A percentile compares a stretch with the other conserved stretches of the same genome.
These are phyloP conservation scores for Anoplolepis gracilipes DNA, from an alignment of 1,140 invertebrate species.

Conservation along the genomic window DNA sequence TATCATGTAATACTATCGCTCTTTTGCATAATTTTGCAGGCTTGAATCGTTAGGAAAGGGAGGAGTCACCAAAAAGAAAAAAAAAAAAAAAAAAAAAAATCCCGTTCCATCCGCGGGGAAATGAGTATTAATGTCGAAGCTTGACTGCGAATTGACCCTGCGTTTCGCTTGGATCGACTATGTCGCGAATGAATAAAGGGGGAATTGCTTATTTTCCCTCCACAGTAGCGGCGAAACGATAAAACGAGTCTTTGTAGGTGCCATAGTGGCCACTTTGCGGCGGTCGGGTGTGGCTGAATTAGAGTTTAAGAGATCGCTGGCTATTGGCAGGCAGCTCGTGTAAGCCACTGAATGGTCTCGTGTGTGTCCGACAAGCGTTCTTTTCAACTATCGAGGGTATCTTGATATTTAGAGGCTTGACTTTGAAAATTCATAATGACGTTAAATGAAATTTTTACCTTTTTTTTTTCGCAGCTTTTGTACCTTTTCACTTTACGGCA, in stretches of 20 bases:
- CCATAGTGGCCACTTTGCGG: slow-evolving; percentile 62
- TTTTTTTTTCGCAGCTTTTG: neutral
- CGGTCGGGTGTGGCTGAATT: slow-evolving; percentile 63
- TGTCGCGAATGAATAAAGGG: slow-evolving; percentile 61
- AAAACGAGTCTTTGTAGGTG: slow-evolving; percentile 65
- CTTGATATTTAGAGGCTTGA: neutral
- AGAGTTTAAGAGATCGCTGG: slow-evolving; percentile 74
- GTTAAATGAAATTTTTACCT: neutral
- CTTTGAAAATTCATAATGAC: neutral
- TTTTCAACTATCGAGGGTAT: neutral
- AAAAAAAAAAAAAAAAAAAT: neutral
- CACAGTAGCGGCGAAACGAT: slow-evolving; percentile 50
- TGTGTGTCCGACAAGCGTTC: slow-evolving; percentile 15
- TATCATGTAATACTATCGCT: neutral
- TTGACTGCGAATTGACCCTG: slow-evolving; percentile 40
- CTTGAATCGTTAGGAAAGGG: neutral
- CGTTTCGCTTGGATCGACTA: slow-evolving; percentile 33
- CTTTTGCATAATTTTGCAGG: slow-evolving; percentile 1
- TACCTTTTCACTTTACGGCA: neutral
- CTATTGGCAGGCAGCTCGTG: slow-evolving; percentile 71
- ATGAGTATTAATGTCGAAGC: slow-evolving; percentile 48
- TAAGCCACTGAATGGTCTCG: slow-evolving; percentile 57
- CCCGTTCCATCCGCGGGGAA: neutral
- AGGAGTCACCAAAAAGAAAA: neutral
- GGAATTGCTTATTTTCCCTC: slow-evolving; percentile 68